Conservation (phyloP, 2,113 vertebrate species). For the Gymnorhina tibicen region DNA sequence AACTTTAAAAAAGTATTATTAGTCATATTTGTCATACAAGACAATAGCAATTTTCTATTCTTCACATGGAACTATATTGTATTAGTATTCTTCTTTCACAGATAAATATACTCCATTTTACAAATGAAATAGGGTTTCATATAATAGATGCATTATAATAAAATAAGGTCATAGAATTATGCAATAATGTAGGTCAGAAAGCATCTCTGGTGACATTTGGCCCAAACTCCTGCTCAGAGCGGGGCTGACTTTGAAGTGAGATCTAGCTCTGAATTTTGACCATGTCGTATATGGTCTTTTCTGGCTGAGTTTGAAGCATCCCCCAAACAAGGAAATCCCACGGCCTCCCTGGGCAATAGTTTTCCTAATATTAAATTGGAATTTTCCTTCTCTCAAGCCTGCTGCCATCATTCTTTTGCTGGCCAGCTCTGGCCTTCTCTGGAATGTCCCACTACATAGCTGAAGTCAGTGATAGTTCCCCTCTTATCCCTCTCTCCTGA, state of each 20-base stretch:
- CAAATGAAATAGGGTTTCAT: not conserved
- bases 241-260: not conserved
- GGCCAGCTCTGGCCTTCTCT: not conserved
- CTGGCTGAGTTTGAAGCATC: not conserved
- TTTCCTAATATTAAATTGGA: not conserved
- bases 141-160: not conserved
- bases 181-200: not conserved
- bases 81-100: not conserved
- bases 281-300: not conserved
- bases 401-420: not conserved
- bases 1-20: not conserved
- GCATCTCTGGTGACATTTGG: not conserved
- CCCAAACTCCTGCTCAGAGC: not conserved
- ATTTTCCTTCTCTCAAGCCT: not conserved
- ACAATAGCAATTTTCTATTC: not conserved
- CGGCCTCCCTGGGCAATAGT: not conserved
- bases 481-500: not conserved
- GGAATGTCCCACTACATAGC: fast-evolving
- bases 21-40: not conserved
- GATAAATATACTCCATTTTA: not conserved
- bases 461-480: not conserved
- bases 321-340: not conserved
- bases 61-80: not conserved
- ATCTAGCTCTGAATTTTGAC: not conserved
- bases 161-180: not conserved